Percentiles rank a stretch among this genome's conserved stretches.
Evolutionary conservation across 2,888 invertebrate genomes (phyloP).

Genomic region (Lomographa bimaculata): DNA sequence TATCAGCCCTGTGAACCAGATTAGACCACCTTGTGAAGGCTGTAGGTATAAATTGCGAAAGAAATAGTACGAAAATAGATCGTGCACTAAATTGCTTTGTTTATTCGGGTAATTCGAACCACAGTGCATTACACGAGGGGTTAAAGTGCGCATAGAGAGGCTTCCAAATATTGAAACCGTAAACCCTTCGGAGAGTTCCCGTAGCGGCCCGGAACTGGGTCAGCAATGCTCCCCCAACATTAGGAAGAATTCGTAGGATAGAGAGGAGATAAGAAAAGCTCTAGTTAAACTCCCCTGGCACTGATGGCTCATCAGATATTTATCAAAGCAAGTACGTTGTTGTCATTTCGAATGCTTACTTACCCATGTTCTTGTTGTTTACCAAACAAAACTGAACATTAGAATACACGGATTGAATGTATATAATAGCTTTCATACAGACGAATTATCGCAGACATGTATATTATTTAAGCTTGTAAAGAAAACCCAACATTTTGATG

Average conservation of each 20-base stretch:
- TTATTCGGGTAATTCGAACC: constrained; percentile 40
- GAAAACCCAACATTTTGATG: too few relatives aligned
- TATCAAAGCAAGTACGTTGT: constrained; percentile 24
- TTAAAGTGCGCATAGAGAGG: constrained; percentile 47
- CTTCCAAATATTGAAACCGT: constrained; percentile 74
- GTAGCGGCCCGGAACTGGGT: constrained; percentile 66
- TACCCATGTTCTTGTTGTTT: constrained; percentile 21
- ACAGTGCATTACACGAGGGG: constrained; percentile 45
- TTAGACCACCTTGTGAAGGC: constrained; percentile 70
- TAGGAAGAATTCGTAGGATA: constrained; percentile 56
- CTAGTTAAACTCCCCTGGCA: constrained; percentile 31
- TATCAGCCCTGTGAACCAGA: constrained; percentile 69
- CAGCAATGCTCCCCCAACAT: constrained; percentile 58
- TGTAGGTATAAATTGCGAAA: constrained; percentile 53
- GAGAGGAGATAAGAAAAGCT: constrained; percentile 37
- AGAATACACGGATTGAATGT: too few relatives aligned
- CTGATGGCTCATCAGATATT: constrained; percentile 34
- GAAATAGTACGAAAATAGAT: constrained; percentile 53
- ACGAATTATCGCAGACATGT: too few relatives aligned
- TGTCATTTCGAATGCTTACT: constrained; percentile 9
- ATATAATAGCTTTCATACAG: too few relatives aligned
- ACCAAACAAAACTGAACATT: too few relatives aligned
- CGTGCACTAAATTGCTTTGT: constrained; percentile 40
- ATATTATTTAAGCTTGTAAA: too few relatives aligned
- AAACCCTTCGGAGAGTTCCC: constrained; percentile 70